Evolutionary conservation across 2,797 vertebrate species (phyloP), one percentile per base, ranked within the genome.

Genomic region (Kryptolebias ocellatus): DNA sequence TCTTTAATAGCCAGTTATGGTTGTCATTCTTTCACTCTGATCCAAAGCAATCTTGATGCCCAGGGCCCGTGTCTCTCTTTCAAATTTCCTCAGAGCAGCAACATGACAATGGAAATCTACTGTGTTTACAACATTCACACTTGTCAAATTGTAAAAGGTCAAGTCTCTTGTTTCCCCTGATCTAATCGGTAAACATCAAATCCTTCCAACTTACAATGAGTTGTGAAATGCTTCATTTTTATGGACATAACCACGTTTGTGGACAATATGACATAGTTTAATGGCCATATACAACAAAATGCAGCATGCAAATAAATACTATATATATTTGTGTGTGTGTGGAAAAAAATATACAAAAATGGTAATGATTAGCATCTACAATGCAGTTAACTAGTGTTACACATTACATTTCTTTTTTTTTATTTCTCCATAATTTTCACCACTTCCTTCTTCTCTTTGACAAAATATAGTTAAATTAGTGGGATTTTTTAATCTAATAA

Each of bases 81-180:
- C 74, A 66, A 65, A 85, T 83, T 74, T 77, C 74, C 66, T 46
- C 67, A 69, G 70, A 65, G 75, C 67, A 66, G 70, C 74, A 81
- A 85, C 74, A 82, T 74, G 85, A 85, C 81, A 77, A 84, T 78
- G 76, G 74, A 81, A 81, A 88, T 88, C 83, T 56, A 39, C 62
- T 29, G 76, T 87, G 90, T 91, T 92, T 85, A 90, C 90, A 89
- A 85, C 49, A 66, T 72, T 88, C 65, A 53, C 69, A 81, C 86
- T 84, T 84, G 85, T 90, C 86, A 89, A 83, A 85, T 49, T 78
- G 72, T 69, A 74, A 90, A 92, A 92, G 87, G 91, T 91, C 91
- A 90, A 85, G 81, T 79, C 77, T 73, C 71, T 70, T 10, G 64
- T 76, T 75, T 74, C 72, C 69, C 28, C 59, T 44, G 85, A 90